phyloP scores from a whole-genome alignment of 2,888 invertebrate genomes.

The Spilosoma lubricipeda region DNA sequence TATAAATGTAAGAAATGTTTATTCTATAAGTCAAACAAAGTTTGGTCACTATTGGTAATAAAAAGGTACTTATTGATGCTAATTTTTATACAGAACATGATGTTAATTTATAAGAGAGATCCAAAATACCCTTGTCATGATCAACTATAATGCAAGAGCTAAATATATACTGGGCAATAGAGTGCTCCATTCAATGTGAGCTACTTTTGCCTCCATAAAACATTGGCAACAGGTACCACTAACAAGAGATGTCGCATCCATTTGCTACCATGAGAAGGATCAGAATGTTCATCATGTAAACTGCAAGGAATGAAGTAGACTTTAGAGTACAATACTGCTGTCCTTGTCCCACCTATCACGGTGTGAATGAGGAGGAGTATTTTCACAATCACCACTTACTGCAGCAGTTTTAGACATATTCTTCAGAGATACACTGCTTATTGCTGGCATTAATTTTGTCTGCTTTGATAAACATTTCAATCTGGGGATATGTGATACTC shows the following conservation, averaged over 20 bases:
- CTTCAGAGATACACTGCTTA: conserved; percentile 75
- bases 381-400: conserved; percentile 79
- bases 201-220: not conserved
- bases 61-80: conserved; percentile 45
- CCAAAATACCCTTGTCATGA: conserved; percentile 29
- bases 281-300: conserved; percentile 22
- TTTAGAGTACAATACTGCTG: conserved; percentile 79
- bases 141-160: conserved; percentile 28
- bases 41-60: conserved; percentile 27
- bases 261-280: not conserved
- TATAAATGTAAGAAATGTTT: conserved; percentile 6
- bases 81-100: conserved; percentile 48
- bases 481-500: conserved; percentile 79
- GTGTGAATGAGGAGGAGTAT: conserved; percentile 82
- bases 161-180: conserved; percentile 20
- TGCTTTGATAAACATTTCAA: conserved; percentile 74
- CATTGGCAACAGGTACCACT: not conserved
- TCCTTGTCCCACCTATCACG: conserved; percentile 84
- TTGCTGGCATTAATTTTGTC: conserved; percentile 58
- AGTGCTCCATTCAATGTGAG: not conserved
- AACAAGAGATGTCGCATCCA: not conserved
- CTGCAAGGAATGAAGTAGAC: conserved; percentile 22
- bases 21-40: conserved; percentile 16
- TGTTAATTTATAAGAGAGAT: conserved; percentile 40
- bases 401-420: conserved; percentile 67